A percentile compares a stretch with the other conserved stretches of the same genome.
Conservation (phyloP, 2,797 vertebrate genomes). For the Benthosema pterotum region DNA sequence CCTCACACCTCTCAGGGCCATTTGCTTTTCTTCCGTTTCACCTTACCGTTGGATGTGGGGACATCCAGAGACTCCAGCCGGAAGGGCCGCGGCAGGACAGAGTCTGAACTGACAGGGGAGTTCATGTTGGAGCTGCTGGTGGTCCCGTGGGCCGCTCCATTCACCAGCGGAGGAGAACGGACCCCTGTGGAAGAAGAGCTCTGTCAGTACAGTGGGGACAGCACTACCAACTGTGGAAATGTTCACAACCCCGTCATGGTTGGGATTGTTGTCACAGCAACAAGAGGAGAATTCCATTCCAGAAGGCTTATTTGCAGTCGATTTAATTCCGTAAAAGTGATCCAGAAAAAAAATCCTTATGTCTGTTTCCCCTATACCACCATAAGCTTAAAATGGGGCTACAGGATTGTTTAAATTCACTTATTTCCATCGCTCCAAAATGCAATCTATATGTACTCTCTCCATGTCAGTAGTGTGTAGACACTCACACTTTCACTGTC, state of each 20-base stretch:
- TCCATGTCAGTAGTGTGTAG: too few relatives aligned
- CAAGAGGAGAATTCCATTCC: too few relatives aligned
- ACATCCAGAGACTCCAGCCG: constrained; percentile 84
- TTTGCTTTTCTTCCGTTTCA: constrained; percentile 84
- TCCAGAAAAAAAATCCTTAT: too few relatives aligned
- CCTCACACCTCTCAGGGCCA: constrained; percentile 33
- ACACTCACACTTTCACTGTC: too few relatives aligned
- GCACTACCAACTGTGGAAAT: neutral
- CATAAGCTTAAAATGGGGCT: too few relatives aligned
- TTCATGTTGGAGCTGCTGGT: constrained; percentile 55
- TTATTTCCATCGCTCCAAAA: too few relatives aligned
- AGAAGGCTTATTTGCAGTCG: too few relatives aligned
- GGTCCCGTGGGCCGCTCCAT: constrained; percentile 55
- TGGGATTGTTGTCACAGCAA: neutral
- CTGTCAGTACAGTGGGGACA: constrained; percentile 12
- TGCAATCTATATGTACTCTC: too few relatives aligned
- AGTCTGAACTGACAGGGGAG: constrained; percentile 56
- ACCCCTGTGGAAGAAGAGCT: constrained; percentile 60
- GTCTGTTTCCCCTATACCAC: too few relatives aligned
- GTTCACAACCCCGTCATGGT: neutral
- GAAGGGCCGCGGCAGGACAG: constrained; percentile 84
- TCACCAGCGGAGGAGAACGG: constrained; percentile 61
- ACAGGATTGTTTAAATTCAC: too few relatives aligned
- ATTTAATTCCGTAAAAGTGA: too few relatives aligned
- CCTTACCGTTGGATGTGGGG: constrained; percentile 65